Percentiles rank a stretch among this genome's conserved stretches.
Evolutionary conservation across 1,140 invertebrate species (phyloP).

Genomic region (Lepeophtheirus salmonis): DNA sequence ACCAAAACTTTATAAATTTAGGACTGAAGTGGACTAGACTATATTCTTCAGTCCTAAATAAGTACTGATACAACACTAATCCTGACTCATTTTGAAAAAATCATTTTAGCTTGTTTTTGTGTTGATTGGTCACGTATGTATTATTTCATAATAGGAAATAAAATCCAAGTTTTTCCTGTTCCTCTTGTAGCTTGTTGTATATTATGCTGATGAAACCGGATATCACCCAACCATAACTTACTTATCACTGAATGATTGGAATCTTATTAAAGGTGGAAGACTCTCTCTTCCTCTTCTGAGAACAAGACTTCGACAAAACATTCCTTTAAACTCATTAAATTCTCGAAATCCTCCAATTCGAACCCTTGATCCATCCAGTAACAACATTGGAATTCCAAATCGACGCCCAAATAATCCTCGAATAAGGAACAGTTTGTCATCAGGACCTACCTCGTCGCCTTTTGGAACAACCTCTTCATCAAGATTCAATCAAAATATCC

Average conservation of each 20-base stretch:
- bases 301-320: not conserved
- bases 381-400: not conserved
- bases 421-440: not conserved
- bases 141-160: not conserved
- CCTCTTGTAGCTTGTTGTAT: not conserved
- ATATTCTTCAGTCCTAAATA: not conserved
- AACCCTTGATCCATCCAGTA: not conserved
- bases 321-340: too few species aligned
- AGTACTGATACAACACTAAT: not conserved
- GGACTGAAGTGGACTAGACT: too few species aligned
- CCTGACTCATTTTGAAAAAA: too few species aligned
- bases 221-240: constrained; percentile 8
- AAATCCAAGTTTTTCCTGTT: not conserved
- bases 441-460: not conserved
- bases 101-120: not conserved
- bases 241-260: not conserved
- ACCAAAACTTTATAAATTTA: too few species aligned
- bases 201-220: constrained; percentile 4
- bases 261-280: not conserved
- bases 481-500: not conserved
- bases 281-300: not conserved
- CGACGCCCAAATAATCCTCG: not conserved
- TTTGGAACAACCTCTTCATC: not conserved
- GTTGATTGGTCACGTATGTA: not conserved
- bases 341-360: too few species aligned